phyloP scores from a whole-genome alignment of 1,140 invertebrate genomes.

The Rhyacophila brunnea region DNA sequence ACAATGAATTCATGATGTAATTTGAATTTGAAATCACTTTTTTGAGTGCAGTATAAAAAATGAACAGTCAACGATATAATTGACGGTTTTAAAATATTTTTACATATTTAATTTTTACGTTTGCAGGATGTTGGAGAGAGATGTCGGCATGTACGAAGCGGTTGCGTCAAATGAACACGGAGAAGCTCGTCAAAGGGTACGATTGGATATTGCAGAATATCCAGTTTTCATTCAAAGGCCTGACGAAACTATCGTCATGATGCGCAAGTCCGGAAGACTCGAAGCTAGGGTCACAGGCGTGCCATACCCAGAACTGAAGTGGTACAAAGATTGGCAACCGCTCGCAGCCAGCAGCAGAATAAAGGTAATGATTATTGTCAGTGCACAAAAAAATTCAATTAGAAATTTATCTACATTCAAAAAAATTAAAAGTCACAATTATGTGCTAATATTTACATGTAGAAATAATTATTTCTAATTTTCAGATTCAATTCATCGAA shows the following conservation, averaged over 20 bases:
- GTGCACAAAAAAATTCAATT: neutral
- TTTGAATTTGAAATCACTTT: slow-evolving; percentile 5
- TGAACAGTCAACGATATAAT: neutral
- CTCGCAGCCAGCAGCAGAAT: slow-evolving; percentile 75
- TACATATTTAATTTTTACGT: too few species aligned
- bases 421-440: too few species aligned
- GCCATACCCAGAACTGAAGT: slow-evolving; percentile 93
- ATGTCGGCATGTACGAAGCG: slow-evolving; percentile 93
- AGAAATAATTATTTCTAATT: slow-evolving; percentile 27
- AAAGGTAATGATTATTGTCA: slow-evolving; percentile 65
- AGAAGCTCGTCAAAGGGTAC: slow-evolving; percentile 78
- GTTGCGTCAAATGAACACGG: slow-evolving; percentile 92
- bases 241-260: slow-evolving; percentile 77
- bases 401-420: neutral
- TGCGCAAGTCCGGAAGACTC: slow-evolving; percentile 70
- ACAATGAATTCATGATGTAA: too few species aligned
- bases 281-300: slow-evolving; percentile 86
- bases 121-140: slow-evolving; percentile 78
- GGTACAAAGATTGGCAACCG: slow-evolving; percentile 96
- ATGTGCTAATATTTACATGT: too few species aligned
- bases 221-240: slow-evolving; percentile 85
- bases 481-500: slow-evolving; percentile 76
- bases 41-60: slow-evolving; percentile 1
- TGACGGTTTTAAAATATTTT: too few species aligned
- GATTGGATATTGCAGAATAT: slow-evolving; percentile 86